Evolutionary conservation across 2,113 vertebrate species (phyloP).

Genomic region (Numenius arquata): DNA sequence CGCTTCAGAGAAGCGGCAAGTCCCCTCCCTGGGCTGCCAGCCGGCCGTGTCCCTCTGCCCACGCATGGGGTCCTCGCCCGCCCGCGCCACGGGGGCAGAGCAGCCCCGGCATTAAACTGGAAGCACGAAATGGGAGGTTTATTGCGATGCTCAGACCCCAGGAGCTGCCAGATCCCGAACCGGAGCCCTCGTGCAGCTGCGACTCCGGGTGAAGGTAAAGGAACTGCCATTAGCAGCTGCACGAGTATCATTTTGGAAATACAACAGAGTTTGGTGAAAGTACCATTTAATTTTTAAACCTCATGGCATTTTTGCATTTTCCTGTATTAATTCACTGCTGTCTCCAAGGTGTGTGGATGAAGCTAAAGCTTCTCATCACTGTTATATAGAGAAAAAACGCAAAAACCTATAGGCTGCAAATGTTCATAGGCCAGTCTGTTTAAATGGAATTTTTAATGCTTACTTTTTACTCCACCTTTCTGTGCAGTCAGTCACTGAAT

Average conservation of each 20-base stretch:
- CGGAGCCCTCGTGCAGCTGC: rapidly evolving
- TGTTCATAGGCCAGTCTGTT: not conserved
- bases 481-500: not conserved
- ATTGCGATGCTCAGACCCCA: no score
- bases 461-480: not conserved
- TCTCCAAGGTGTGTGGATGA: not conserved
- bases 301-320: not conserved
- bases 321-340: not conserved
- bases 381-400: not conserved
- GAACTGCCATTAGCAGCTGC: not conserved
- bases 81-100: rapidly evolving
- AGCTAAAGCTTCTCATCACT: not conserved
- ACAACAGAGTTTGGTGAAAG: not conserved
- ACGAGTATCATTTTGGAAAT: not conserved
- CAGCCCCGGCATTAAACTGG: not conserved
- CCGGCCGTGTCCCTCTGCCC: not conserved
- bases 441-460: not conserved
- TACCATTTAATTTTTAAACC: not conserved
- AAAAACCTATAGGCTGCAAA: not conserved
- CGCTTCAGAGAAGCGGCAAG: not conserved
- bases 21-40: not conserved
- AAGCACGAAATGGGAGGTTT: not conserved
- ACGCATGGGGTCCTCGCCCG: rapidly evolving
- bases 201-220: rapidly evolving
- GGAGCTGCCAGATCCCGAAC: not conserved